A percentile compares a stretch with the other conserved stretches of the same genome.
phyloP scores from a whole-genome alignment of 2,113 vertebrate species.

The Syngnathoides biaculeatus region DNA sequence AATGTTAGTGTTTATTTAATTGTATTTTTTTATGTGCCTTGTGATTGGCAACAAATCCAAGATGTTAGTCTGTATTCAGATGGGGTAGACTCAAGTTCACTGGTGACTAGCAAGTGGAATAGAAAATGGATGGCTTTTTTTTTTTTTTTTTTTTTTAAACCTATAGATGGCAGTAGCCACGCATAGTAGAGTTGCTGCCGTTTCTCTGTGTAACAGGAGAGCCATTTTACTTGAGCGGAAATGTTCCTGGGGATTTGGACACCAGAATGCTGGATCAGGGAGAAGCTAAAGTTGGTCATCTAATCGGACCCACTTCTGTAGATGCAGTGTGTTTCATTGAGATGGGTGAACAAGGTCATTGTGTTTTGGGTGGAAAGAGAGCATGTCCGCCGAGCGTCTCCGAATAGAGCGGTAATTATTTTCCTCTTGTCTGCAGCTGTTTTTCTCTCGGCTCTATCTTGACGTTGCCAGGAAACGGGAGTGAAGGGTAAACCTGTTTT shows the following conservation, averaged over 20 bases:
- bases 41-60: no score
- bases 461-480: conserved; percentile 76
- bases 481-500: conserved; percentile 79
- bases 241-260: not conserved
- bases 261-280: not conserved
- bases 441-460: conserved; percentile 60
- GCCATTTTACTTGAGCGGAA: conserved; percentile 1
- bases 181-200: conserved; percentile 25
- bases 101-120: no score
- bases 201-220: not conserved
- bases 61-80: no score
- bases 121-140: not conserved
- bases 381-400: conserved; percentile 56
- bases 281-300: not conserved
- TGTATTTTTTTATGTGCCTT: no score
- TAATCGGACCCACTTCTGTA: not conserved
- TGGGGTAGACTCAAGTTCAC: no score
- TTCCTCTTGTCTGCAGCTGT: conserved; percentile 82
- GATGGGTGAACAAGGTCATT: conserved; percentile 41
- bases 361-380: conserved; percentile 33
- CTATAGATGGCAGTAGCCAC: conserved; percentile 68
- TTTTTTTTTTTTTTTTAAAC: conserved; percentile 12
- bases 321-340: conserved; percentile 17
- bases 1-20: no score
- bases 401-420: conserved; percentile 78